Percentiles rank a stretch among this genome's conserved stretches.
Evolutionary conservation across 2,113 vertebrate species (phyloP).

Genomic region (Hirundichthys speculiger): DNA sequence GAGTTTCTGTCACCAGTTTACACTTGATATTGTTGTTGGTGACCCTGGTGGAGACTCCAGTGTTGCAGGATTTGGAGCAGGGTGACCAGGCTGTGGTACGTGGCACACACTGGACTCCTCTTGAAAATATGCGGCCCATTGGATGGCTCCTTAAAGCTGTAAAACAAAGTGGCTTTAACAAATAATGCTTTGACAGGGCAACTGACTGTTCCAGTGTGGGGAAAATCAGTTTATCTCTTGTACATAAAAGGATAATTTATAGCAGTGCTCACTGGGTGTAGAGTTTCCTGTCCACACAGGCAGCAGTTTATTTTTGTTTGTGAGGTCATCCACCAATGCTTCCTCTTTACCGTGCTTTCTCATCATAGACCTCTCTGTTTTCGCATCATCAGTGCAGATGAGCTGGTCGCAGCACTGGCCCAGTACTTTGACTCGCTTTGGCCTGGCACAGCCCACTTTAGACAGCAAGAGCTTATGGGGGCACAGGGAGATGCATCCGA

Average conservation of each 20-base stretch:
- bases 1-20: constrained; percentile 88
- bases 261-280: constrained; percentile 84
- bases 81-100: constrained; percentile 93
- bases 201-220: no score
- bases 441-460: constrained; percentile 87
- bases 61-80: constrained; percentile 91
- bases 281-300: constrained; percentile 83
- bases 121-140: constrained; percentile 76
- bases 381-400: constrained; percentile 82
- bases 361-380: constrained; percentile 12
- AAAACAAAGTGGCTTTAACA: not conserved
- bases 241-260: not conserved
- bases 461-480: constrained; percentile 88
- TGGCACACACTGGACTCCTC: constrained; percentile 80
- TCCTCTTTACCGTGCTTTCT: constrained; percentile 58
- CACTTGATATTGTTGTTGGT: constrained; percentile 88
- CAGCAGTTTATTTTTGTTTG: constrained; percentile 85
- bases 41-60: constrained; percentile 87
- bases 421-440: constrained; percentile 85
- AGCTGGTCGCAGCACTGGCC: constrained; percentile 93
- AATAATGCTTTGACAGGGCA: not conserved
- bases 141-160: constrained; percentile 61
- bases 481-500: constrained; percentile 92
- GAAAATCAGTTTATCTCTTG: no score
- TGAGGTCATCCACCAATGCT: constrained; percentile 81